Base-by-base conservation (phyloP, 1,140 invertebrate species). In the Macrocentrus cingulum region DNA sequence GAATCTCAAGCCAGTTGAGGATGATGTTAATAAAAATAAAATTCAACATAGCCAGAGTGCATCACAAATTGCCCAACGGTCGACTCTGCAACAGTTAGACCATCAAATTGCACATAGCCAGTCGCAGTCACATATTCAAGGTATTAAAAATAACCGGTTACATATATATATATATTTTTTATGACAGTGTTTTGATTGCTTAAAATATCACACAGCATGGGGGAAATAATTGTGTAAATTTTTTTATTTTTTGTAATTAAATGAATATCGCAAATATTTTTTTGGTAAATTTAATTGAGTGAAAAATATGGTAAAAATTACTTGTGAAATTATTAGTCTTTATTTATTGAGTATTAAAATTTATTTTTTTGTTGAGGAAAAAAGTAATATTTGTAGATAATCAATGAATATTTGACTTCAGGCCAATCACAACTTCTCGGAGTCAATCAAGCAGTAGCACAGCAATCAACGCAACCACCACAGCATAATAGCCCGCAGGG, bases 81-180 rank as follows among this genome's bases (percentile, higher is more conserved):
- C 72, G 16, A 68, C 67, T 19, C 66, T 77, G 45, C 74, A 77
- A 63, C 77, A 79, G 32, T 72, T 75, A 13, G 74, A 74, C 2
- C 75, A 79, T 60, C 77, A 78, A 50, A 77, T 79, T 52, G 75
- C 69, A 16, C 78, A 80, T 13, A 80, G 77, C 58, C 78, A 80
- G 46, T 79, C 78, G 2, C 78, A 80, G 20, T 77, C 75, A 11
- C 77, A 80, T 48, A 72, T 79, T 59, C 76, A 79, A 70, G 76
- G 77, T 80, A 49, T n/a, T 5, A n/a, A 39, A 64, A n/a, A n/a
- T n/a, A n/a, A 42, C 51, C 20, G 22, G 48, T 46, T 16, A 3
- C 15, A 9, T 49, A 1, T 8, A n/a, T 16, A 3, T 18, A 9
- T 49, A 1, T 8, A n/a, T 49, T 49, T 34, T 34, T 32, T 49